Evolutionary conservation across 2,888 invertebrate species (phyloP).

Genomic region (Apodemia hepburni): DNA sequence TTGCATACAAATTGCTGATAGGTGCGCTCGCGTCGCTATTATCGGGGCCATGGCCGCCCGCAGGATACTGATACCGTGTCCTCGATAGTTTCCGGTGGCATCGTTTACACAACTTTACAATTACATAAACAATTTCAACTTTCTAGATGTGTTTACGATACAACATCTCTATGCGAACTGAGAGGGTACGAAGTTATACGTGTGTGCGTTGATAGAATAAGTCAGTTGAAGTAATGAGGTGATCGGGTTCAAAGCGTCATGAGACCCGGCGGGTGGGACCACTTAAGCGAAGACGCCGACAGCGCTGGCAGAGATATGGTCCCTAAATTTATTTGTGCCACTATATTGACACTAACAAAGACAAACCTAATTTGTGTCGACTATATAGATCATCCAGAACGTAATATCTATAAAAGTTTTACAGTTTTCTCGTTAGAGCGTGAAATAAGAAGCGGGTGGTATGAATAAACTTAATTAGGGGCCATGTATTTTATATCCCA

Average conservation of each 20-base stretch:
- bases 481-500: constrained; percentile 3
- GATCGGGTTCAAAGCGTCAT: constrained; percentile 71
- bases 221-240: constrained; percentile 67
- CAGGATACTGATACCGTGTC: constrained; percentile 69
- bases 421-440: constrained; percentile 1
- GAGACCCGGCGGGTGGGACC: constrained; percentile 59
- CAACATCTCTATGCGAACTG: constrained; percentile 66
- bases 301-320: constrained; percentile 15
- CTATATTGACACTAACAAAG: constrained; percentile 2
- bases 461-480: neutral
- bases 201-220: constrained; percentile 58
- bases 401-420: constrained; percentile 6
- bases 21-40: constrained; percentile 53
- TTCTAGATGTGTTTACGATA: constrained; percentile 58
- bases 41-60: constrained; percentile 77
- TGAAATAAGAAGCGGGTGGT: constrained; percentile 2
- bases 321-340: neutral
- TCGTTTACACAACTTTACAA: constrained; percentile 25
- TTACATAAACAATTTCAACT: constrained; percentile 23
- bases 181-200: constrained; percentile 51
- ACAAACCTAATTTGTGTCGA: constrained; percentile 3
- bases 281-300: constrained; percentile 39
- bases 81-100: constrained; percentile 61
- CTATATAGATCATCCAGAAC: neutral
- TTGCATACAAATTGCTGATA: constrained; percentile 69